These are phyloP conservation scores for Stratiomys singularior DNA, from an alignment of 2,888 invertebrate species.

Conservation along the genomic window DNA sequence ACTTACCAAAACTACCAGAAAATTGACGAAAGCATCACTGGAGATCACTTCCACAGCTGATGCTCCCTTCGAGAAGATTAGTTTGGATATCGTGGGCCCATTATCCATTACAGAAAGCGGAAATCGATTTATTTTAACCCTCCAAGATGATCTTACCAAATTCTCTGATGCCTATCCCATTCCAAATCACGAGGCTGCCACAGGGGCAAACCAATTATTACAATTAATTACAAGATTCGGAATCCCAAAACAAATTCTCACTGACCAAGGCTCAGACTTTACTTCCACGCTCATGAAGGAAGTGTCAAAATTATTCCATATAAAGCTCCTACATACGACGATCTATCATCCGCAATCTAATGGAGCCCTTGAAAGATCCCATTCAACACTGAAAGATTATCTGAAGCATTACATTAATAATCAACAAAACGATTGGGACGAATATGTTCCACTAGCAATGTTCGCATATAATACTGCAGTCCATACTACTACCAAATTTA, in stretches of 20 bases:
- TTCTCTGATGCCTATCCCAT: conserved; percentile 54
- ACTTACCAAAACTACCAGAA: conserved; percentile 55
- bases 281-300: conserved; percentile 55
- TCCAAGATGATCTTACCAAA: conserved; percentile 58
- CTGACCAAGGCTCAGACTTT: conserved; percentile 23
- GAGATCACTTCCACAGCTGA: conserved; percentile 57
- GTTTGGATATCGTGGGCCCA: conserved; percentile 58
- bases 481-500: neutral
- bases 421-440: conserved; percentile 24
- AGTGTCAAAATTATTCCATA: conserved; percentile 57
- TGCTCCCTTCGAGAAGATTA: conserved; percentile 56
- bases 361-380: conserved; percentile 14
- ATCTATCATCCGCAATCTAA: conserved; percentile 24
- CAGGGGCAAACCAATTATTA: conserved; percentile 51
- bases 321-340: conserved; percentile 39
- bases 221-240: conserved; percentile 59
- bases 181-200: neutral
- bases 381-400: neutral
- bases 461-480: neutral
- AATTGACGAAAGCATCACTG: conserved; percentile 56
- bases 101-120: conserved; percentile 54
- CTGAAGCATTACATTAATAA: neutral
- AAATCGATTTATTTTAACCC: conserved; percentile 54
- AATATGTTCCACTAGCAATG: conserved; percentile 47
- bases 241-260: conserved; percentile 51